Base-by-base conservation (phyloP, 2,888 invertebrate genomes). In the Rhopalosiphum nymphaeae region DNA sequence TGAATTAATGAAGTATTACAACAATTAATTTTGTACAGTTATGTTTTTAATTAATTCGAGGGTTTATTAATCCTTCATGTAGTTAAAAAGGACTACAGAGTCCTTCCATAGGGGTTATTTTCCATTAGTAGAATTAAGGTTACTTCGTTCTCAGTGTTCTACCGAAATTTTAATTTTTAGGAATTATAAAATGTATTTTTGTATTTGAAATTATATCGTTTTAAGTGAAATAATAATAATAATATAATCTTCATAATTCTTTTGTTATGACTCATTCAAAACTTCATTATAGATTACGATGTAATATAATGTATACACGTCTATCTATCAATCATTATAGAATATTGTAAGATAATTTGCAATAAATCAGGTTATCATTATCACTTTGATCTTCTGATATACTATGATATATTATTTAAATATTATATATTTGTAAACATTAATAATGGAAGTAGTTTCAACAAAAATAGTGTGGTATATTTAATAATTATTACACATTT, bases 1-100 rank as follows among this genome's bases (percentile, higher is more conserved):
- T 36, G 7, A 78, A 78, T 21, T n/a, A 78, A 49, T 46, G 25
- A 49, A 42, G 49, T 87, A 49, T 49, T 92, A 61, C 36, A 61
- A 29, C 25, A 1, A 87, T 92, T 92, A 46, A 92, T 87, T 61
- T 21, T 86, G 36, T 57, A 9, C 10, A 57, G 49, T 92, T 21
- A 49, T 61, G 42, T 88, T 88, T 92, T 92, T 88, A 92, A 92
- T 92, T 92, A 88, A 88, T 78, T 78, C 0, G 5, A 78, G 53
- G 21, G 88, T 57, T 13, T 53, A 88, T 88, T 78, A 87, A 92
- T 87, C 42, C 67, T 49, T 5, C 67, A 21, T 42, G 67, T 92
- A 57, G 13, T 29, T 67, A 25, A 89, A n/a, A 87, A 92, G 57
- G n/a, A 49, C 91, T 57, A 56, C 57, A 4, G 25, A 46, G 13